Evolutionary conservation across 2,113 vertebrate species (phyloP).

Genomic region (Benthochromis sp.): DNA sequence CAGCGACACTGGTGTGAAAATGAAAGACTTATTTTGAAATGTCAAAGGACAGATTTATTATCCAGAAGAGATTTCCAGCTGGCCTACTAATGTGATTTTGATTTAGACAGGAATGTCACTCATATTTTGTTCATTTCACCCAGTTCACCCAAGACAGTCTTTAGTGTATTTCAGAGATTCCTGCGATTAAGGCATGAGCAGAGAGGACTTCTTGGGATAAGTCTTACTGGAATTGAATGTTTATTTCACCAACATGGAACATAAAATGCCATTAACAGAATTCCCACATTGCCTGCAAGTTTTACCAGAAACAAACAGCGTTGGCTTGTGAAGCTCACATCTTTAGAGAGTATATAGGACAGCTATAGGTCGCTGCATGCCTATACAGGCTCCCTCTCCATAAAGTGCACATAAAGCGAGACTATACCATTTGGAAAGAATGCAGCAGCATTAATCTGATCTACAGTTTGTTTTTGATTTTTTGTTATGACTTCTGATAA

Average conservation of each 20-base stretch:
- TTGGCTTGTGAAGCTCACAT: not conserved
- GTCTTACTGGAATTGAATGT: not conserved
- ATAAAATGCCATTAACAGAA: not conserved
- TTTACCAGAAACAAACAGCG: not conserved
- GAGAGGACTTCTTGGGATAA: not conserved
- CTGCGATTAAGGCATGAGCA: not conserved
- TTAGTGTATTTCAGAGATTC: not conserved
- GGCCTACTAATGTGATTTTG: conserved; percentile 1
- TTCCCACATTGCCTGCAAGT: not conserved
- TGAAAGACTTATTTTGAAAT: not conserved
- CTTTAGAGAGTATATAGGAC: not conserved
- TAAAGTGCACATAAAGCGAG: not conserved
- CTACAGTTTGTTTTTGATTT: not conserved
- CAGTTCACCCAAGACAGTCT: not conserved
- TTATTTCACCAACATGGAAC: not conserved
- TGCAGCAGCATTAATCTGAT: not conserved
- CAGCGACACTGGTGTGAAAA: not conserved
- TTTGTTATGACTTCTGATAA: not conserved
- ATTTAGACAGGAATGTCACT: conserved; percentile 16
- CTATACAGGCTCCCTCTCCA: not conserved
- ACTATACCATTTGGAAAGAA: not conserved
- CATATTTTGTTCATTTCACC: not conserved
- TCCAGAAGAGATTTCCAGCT: not conserved
- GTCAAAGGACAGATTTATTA: not conserved
- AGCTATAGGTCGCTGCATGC: not conserved